Conservation (phyloP, 1,140 invertebrate genomes). For the Belonocnema kinseyi region DNA sequence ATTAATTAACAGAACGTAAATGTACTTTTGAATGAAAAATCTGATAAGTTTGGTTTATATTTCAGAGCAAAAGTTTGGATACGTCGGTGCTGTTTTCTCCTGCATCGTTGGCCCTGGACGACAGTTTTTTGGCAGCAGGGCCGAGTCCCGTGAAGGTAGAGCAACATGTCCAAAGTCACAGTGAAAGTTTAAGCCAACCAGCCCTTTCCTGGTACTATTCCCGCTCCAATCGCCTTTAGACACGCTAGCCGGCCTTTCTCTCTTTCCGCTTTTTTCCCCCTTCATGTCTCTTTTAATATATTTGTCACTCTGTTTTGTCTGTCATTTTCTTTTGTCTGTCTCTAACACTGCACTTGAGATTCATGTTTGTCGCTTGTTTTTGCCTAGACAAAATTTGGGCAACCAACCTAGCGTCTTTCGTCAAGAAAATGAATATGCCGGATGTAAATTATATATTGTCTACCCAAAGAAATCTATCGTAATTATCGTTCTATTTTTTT, state of each 20-base stretch:
- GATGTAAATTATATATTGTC: conserved; percentile 6
- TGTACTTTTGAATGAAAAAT: neutral
- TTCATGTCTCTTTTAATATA: conserved; percentile 39
- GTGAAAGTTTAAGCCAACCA: conserved; percentile 67
- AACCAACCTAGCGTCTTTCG: conserved; percentile 19
- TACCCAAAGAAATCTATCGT: conserved; percentile 19
- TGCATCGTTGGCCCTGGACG: conserved; percentile 84
- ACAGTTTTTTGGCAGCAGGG: conserved; percentile 70
- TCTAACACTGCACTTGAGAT: conserved; percentile 33
- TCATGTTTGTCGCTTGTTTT: conserved; percentile 29
- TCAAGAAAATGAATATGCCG: conserved; percentile 7
- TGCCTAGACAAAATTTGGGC: conserved; percentile 8
- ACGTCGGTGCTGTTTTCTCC: conserved; percentile 90
- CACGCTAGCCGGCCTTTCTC: conserved; percentile 75
- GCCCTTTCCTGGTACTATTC: conserved; percentile 74
- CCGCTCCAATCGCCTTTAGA: conserved; percentile 74
- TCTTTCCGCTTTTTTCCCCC: conserved; percentile 49
- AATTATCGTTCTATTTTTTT: neutral
- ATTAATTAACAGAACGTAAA: no score
- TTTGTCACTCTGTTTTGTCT: conserved; percentile 46
- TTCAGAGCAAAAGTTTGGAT: conserved; percentile 90
- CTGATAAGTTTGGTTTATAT: conserved; percentile 50
- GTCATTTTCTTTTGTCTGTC: conserved; percentile 34
- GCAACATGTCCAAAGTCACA: conserved; percentile 66
- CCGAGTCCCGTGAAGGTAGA: conserved; percentile 74